Conservation (phyloP, 2,797 vertebrate genomes). For the Crenichthys baileyi region DNA sequence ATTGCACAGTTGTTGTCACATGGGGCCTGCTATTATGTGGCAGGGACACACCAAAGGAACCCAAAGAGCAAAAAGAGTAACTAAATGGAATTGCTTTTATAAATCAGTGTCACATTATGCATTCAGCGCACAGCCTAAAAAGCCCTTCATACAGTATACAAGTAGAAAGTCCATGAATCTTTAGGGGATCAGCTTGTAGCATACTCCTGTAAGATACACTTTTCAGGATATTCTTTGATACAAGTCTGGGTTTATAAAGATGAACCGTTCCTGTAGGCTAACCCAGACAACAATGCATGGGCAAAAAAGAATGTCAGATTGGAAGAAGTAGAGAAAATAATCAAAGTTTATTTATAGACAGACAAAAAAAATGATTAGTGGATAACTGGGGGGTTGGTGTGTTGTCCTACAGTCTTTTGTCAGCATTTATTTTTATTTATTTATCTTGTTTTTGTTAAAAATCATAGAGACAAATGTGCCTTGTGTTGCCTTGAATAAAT, state of each 20-base stretch:
- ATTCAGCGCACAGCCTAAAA: conserved; percentile 63
- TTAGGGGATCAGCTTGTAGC: conserved; percentile 52
- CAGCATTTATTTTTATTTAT: conserved; percentile 7
- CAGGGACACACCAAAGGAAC: conserved; percentile 58
- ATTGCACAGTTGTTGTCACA: conserved; percentile 70
- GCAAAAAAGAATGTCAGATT: conserved; percentile 12
- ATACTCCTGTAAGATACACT: conserved; percentile 37
- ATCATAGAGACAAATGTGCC: conserved; percentile 21
- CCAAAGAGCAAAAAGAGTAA: conserved; percentile 71
- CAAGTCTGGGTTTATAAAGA: conserved; percentile 39
- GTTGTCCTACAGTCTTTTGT: conserved; percentile 21
- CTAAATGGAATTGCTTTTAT: conserved; percentile 80
- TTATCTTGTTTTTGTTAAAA: conserved; percentile 25
- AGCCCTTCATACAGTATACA: conserved; percentile 53
- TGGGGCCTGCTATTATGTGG: conserved; percentile 71
- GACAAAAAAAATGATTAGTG: neutral
- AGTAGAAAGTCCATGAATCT: conserved; percentile 67
- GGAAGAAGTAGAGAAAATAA: conserved; percentile 1
- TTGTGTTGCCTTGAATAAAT: conserved; percentile 53
- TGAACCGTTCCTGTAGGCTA: conserved; percentile 32
- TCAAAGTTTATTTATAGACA: neutral
- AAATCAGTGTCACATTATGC: conserved; percentile 80
- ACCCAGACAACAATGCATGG: conserved; percentile 18
- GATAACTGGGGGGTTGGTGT: neutral
- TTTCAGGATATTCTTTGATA: conserved; percentile 33